phyloP scores from a whole-genome alignment of 2,888 invertebrate genomes.

The Patella depressa region DNA sequence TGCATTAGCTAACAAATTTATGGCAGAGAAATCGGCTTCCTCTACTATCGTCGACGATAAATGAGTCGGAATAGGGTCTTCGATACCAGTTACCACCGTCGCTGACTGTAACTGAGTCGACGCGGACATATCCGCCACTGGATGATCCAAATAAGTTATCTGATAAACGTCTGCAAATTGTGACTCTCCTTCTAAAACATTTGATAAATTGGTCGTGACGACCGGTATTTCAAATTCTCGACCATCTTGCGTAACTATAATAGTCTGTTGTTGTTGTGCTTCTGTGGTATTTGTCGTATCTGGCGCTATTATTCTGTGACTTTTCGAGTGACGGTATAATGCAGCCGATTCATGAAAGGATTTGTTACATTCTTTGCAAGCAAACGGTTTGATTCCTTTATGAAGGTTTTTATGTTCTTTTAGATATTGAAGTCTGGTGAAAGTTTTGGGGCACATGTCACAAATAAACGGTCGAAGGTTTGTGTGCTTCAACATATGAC shows the following conservation, averaged over 20 bases:
- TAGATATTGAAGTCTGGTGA: conserved; percentile 70
- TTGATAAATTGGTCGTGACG: neutral
- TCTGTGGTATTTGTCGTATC: neutral
- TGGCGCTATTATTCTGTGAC: conserved; percentile 37
- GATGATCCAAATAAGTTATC: neutral
- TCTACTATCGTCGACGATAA: conserved; percentile 23
- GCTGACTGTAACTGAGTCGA: neutral
- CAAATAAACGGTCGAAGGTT: conserved; percentile 70
- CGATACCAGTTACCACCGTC: neutral
- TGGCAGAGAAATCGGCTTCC: conserved; percentile 43
- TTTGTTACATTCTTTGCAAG: conserved; percentile 66
- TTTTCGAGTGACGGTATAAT: conserved; percentile 62
- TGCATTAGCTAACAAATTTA: conserved; percentile 44
- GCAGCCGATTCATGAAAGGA: conserved; percentile 64
- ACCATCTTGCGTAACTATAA: neutral
- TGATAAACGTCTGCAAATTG: neutral
- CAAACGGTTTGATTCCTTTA: conserved; percentile 68
- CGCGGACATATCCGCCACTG: neutral
- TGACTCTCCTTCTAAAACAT: neutral
- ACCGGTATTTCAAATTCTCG: neutral
- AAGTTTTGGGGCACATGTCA: conserved; percentile 68
- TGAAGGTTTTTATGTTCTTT: conserved; percentile 71
- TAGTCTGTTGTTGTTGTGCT: too few species aligned
- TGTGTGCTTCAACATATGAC: conserved; percentile 69
- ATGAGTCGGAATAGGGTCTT: neutral